Conservation (phyloP, 2,113 vertebrate species). For the Eptesicus fuscus region DNA sequence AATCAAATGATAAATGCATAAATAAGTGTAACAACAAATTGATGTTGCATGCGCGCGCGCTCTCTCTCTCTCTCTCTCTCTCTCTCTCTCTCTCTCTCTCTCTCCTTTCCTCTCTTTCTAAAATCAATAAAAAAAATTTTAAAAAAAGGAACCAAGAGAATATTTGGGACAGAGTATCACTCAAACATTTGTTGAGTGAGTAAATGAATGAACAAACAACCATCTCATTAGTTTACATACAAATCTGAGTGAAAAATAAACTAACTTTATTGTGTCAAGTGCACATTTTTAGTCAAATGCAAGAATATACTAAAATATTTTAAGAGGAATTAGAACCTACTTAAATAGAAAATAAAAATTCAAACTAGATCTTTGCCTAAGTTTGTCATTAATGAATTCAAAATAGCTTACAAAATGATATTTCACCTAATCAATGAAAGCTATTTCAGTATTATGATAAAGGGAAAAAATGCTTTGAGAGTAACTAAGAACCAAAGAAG, state of each 20-base stretch:
- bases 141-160: neutral
- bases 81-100: no score
- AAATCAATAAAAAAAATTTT: no score
- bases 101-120: no score
- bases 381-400: neutral
- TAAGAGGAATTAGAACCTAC: neutral
- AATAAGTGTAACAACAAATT: no score
- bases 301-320: neutral
- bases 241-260: conserved; percentile 16
- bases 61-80: no score
- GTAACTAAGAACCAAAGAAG: conserved; percentile 6
- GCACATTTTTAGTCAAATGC: neutral
- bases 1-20: no score
- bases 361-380: neutral
- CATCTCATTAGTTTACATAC: neutral
- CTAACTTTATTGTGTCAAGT: neutral
- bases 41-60: no score
- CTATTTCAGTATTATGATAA: conserved; percentile 6
- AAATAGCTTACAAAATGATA: neutral
- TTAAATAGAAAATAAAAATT: conserved; percentile 29
- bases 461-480: neutral
- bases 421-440: conserved; percentile 10
- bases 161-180: neutral
- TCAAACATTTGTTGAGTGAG: neutral
- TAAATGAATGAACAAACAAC: neutral